Base-by-base conservation (phyloP, 2,888 invertebrate genomes). In the Amphiduros pacificus region DNA sequence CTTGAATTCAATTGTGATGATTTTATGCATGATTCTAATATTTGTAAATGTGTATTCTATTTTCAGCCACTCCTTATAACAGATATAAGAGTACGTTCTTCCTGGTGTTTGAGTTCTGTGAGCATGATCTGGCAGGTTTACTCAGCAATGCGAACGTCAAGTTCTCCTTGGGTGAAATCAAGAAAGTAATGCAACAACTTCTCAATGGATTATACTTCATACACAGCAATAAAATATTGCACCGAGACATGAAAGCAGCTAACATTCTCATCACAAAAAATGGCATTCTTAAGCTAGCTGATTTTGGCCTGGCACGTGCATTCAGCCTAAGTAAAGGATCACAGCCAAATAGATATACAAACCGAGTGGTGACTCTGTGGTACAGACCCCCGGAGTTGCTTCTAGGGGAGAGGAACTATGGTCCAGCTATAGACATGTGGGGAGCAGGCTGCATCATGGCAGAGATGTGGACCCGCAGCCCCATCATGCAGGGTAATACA, bases 381-480 rank as follows among this genome's bases (percentile, higher is more conserved):
- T 99, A 99, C 80, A 83, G 91, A 40, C 85, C 85, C 3, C 85
- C 85, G 0, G 82, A 84, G 64, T 63, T 82, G 31, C 67, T 83
- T 29, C 74, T 83, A 0, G 82, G 82, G 17, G 84, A 95, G 75
- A 87, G 98, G 17, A 94, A 96, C 84, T 99, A 99, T 77, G 95
- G 95, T 0, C 94, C 97, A 0, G 92, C 96, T 0, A 95, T 99
- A 17, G 99, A 99, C 85, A 88, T 98, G 85, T 87, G 87, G 87
- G 87, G 87, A 0, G 97, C 95, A 0, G 99, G 99, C 0, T 99
- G 99, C 79, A 99, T 99, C 66, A 98, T 99, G 98, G 98, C 98
- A 0, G 99, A 99, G 85, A 94, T 99, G 94, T 99, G 98, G 98
- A 98, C 96, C 0, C 85, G 89, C 69, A 85, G 84, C 3, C 98